Evolutionary conservation across 2,113 vertebrate genomes (phyloP).

Genomic region (Tympanuchus pallidicinctus): DNA sequence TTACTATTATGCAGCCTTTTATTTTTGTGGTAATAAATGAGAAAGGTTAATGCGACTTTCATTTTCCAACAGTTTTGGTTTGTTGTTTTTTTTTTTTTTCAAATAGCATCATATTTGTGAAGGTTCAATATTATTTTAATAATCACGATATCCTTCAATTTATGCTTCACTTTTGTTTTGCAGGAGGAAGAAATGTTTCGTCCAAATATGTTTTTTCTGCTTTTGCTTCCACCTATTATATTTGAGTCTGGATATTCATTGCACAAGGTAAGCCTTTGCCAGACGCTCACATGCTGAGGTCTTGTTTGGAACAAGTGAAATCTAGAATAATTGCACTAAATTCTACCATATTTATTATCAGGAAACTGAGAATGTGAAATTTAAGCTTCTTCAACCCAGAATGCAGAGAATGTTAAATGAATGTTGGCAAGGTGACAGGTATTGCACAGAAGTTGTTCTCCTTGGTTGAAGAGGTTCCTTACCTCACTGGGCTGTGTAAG

Average conservation of each 20-base stretch:
- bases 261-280: constrained; percentile 88
- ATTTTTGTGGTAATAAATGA: neutral
- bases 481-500: neutral
- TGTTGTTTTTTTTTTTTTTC: too few species aligned
- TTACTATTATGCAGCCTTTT: neutral
- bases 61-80: neutral
- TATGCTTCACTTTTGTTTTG: constrained; percentile 32
- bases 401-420: neutral
- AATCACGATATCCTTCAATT: neutral
- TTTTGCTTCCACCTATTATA: constrained; percentile 97
- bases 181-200: constrained; percentile 99
- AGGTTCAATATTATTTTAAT: neutral
- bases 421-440: neutral
- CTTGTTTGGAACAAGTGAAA: neutral
- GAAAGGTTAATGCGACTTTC: neutral
- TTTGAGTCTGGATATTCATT: constrained; percentile 99
- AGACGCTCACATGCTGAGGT: neutral
- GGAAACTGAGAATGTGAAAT: neutral
- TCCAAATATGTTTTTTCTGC: constrained; percentile 99
- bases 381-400: neutral
- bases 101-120: neutral
- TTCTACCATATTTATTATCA: neutral
- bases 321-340: neutral
- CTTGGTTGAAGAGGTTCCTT: neutral
- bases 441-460: neutral